Evolutionary conservation across 2,888 invertebrate species (phyloP).

Genomic region (Drosophila austrosaltans): DNA sequence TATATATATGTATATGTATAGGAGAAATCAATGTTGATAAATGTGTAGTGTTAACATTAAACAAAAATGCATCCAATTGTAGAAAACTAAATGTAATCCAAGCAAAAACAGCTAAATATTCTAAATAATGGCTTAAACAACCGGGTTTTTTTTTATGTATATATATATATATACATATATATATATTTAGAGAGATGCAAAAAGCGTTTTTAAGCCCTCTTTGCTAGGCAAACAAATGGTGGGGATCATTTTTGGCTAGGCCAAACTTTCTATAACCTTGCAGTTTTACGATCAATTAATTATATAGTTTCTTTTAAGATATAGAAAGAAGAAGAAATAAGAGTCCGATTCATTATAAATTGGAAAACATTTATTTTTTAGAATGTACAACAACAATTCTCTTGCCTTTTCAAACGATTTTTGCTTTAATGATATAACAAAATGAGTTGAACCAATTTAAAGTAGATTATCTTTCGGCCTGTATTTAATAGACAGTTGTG

Average conservation of each 20-base stretch:
- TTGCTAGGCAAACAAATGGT: background rate
- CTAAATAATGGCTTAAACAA: conserved; percentile 17
- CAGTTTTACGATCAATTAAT: background rate
- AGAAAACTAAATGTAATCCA: conserved; percentile 46
- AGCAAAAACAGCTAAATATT: conserved; percentile 26
- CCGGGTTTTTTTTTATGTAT: conserved; percentile 6
- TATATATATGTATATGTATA: conserved; percentile 1
- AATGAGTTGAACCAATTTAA: background rate
- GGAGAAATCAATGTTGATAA: conserved; percentile 71
- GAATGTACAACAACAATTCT: no score
- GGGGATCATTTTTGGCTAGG: conserved; percentile 1
- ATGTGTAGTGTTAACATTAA: conserved; percentile 74
- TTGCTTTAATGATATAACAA: no score
- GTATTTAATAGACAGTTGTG: background rate
- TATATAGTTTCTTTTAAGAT: background rate
- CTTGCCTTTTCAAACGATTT: no score
- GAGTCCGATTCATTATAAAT: no score
- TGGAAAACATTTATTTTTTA: no score
- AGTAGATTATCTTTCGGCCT: background rate
- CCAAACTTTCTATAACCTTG: conserved; percentile 34
- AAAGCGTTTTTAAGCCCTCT: background rate
- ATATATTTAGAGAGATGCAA: conserved; percentile 30
- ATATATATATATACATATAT: conserved; percentile 15
- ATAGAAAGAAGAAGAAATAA: no score
- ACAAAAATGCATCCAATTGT: conserved; percentile 29